Conservation (phyloP, 2,888 invertebrate species). For the Lasioglossum leucozonium region DNA sequence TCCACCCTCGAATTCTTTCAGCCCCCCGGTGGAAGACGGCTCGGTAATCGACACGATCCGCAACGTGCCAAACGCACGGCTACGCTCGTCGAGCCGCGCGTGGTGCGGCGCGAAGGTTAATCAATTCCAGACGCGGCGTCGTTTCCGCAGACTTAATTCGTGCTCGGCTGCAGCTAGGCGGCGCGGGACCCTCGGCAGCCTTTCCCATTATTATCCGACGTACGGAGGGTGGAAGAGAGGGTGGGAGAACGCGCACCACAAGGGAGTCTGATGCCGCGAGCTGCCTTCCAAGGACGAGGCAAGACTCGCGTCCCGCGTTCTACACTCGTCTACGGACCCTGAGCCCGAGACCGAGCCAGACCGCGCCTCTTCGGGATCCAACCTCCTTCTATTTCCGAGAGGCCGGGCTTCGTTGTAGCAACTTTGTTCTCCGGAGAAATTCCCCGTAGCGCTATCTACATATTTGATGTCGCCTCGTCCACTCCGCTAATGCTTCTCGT, state of each 20-base stretch:
- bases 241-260: conserved; percentile 61
- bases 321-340: conserved; percentile 5
- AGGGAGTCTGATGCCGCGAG: conserved; percentile 70
- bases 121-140: conserved; percentile 66
- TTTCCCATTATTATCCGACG: conserved; percentile 73
- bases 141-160: conserved; percentile 71
- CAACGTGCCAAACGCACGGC: conserved; percentile 32
- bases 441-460: conserved; percentile 80
- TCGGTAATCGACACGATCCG: conserved; percentile 29
- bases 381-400: conserved; percentile 57
- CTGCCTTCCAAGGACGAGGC: conserved; percentile 67
- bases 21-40: not conserved
- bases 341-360: not conserved
- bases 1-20: conserved; percentile 15
- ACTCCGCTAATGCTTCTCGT: conserved; percentile 79
- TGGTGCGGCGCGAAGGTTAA: conserved; percentile 61
- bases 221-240: conserved; percentile 44
- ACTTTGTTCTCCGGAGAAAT: conserved; percentile 80
- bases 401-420: conserved; percentile 69
- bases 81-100: conserved; percentile 11
- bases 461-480: conserved; percentile 81
- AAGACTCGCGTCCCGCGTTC: conserved; percentile 51
- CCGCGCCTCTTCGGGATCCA: conserved; percentile 29
- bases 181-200: conserved; percentile 58
- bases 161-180: conserved; percentile 49